A percentile compares a stretch with the other conserved stretches of the same genome.
Evolutionary conservation across 1,140 invertebrate genomes (phyloP).

Genomic region (Homarus americanus): DNA sequence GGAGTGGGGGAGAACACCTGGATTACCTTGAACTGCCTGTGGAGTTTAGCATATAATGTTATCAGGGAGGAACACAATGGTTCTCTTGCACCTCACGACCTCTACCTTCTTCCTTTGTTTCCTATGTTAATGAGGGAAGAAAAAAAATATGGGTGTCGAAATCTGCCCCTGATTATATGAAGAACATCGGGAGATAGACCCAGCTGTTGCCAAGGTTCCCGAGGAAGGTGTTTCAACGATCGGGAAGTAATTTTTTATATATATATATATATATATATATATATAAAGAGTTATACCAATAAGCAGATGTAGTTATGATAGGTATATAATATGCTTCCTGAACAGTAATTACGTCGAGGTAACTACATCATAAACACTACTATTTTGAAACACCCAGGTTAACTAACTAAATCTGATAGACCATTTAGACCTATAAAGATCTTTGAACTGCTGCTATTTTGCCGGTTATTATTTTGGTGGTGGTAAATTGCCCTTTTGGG

Average conservation of each 20-base stretch:
- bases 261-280: neutral
- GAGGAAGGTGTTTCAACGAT: too few relatives aligned
- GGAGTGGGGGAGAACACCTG: neutral
- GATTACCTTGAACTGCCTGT: neutral
- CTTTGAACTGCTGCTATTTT: too few relatives aligned
- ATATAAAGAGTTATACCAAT: neutral
- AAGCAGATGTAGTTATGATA: neutral
- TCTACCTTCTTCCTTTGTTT: neutral
- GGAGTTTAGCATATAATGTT: slow-evolving; percentile 7
- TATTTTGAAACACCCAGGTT: too few relatives aligned
- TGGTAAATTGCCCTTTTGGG: too few relatives aligned
- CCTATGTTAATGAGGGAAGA: neutral
- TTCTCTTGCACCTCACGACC: neutral
- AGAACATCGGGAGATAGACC: neutral
- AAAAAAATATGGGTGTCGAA: neutral
- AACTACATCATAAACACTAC: too few relatives aligned
- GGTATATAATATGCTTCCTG: too few relatives aligned
- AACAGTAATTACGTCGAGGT: too few relatives aligned
- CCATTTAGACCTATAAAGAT: too few relatives aligned
- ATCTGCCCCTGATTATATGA: neutral
- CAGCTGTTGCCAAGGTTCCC: neutral
- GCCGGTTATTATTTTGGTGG: too few relatives aligned
- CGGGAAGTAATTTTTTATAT: neutral
- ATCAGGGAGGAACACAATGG: neutral
- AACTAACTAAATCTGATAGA: too few relatives aligned